Conservation (phyloP, 92 coral and sea anemone species). For the Nematostella vectensis region DNA sequence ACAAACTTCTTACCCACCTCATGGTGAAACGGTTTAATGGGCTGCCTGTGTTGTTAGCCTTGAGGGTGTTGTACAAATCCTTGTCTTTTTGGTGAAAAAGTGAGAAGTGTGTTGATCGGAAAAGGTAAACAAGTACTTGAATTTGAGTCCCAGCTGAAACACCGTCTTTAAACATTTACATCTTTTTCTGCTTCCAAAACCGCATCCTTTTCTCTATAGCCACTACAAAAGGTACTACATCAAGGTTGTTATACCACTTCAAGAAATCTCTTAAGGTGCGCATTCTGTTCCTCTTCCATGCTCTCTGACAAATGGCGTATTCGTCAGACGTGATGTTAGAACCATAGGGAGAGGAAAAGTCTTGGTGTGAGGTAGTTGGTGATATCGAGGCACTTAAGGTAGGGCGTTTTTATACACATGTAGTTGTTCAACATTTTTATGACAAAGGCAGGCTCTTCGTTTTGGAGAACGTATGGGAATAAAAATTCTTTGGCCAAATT, state of each 20-base stretch:
- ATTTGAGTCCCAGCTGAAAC: conserved; percentile 13
- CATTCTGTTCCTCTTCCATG: conserved; percentile 10
- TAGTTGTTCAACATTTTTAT: conserved; percentile 9
- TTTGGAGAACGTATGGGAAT: not conserved
- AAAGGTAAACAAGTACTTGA: conserved; percentile 12
- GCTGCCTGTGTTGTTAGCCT: conserved; percentile 23
- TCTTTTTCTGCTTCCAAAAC: conserved; percentile 6
- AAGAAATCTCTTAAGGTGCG: conserved; percentile 10
- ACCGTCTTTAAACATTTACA: conserved; percentile 10
- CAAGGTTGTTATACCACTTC: conserved; percentile 19
- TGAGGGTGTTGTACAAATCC: conserved; percentile 17
- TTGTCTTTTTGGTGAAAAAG: conserved; percentile 14
- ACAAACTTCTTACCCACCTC: conserved; percentile 12
- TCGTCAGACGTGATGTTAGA: conserved; percentile 6
- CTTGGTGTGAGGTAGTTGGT: conserved; percentile 38
- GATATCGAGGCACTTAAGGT: conserved; percentile 30
- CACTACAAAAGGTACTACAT: conserved; percentile 8
- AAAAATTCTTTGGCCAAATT: conserved; percentile 23
- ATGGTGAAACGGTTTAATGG: conserved; percentile 23
- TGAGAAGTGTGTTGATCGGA: not conserved
- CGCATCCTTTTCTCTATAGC: conserved; percentile 9
- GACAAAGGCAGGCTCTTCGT: not conserved
- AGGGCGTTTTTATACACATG: conserved; percentile 16
- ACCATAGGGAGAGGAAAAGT: not conserved
- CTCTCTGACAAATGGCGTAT: conserved; percentile 7